These are phyloP conservation scores for Lynx canadensis DNA, from an alignment of 2,113 vertebrate genomes.

Conservation along the genomic window DNA sequence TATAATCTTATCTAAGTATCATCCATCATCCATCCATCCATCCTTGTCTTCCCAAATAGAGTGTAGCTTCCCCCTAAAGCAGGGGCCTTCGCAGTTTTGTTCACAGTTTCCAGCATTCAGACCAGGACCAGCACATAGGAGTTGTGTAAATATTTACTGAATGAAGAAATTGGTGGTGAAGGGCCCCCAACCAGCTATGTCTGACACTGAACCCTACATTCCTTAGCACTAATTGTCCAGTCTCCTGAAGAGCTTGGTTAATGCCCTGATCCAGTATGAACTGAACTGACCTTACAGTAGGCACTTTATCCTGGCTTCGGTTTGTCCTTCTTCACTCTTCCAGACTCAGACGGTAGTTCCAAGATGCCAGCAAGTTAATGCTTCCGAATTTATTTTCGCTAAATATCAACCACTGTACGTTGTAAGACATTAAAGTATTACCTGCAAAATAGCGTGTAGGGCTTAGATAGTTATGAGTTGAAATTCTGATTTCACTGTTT, in stretches of 20 bases:
- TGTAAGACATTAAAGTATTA: neutral
- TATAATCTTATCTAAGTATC: neutral
- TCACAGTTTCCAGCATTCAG: neutral
- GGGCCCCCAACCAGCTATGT: neutral
- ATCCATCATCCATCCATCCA: neutral
- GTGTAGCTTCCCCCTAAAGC: neutral
- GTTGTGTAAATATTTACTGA: neutral
- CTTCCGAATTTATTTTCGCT: neutral
- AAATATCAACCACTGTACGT: neutral
- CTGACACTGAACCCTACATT: neutral
- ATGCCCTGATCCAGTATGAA: neutral
- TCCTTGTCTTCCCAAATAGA: neutral
- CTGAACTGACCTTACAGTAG: neutral
- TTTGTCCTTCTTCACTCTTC: neutral
- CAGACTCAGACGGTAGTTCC: neutral
- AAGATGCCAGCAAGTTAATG: neutral
- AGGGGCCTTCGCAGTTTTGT: neutral
- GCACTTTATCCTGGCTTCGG: neutral
- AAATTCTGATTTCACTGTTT: neutral
- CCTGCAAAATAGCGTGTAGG: neutral
- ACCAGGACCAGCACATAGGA: neutral
- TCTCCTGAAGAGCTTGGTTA: neutral
- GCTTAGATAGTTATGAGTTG: neutral
- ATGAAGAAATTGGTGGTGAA: neutral
- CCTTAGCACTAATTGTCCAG: neutral